Conservation (phyloP, 1,140 invertebrate genomes). For the Bombus polaris region DNA sequence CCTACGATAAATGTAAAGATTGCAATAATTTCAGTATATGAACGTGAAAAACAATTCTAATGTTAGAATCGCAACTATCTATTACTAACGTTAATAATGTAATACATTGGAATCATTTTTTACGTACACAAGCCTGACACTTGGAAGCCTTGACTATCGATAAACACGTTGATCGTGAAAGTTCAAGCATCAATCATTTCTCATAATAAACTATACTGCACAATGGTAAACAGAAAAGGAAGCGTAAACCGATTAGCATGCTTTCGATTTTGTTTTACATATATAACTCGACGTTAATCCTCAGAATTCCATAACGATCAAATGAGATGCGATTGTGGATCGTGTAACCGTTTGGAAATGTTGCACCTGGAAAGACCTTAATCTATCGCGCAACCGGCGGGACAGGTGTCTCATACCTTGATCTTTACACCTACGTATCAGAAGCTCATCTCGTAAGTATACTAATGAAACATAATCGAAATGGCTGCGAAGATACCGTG, state of each 20-base stretch:
- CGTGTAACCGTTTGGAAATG: neutral
- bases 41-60: neutral
- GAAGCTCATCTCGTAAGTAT: conserved; percentile 7
- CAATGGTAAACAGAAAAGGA: neutral
- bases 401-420: neutral
- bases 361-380: neutral
- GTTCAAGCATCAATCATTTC: neutral
- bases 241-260: neutral
- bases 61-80: neutral
- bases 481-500: conserved; percentile 32
- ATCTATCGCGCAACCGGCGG: neutral
- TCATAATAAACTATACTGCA: neutral
- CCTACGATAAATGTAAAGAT: neutral
- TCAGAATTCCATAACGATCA: neutral
- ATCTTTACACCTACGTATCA: conserved; percentile 20
- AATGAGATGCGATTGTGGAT: neutral
- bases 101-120: conserved; percentile 6
- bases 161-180: neutral
- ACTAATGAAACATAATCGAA: conserved; percentile 37
- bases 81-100: neutral
- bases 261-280: neutral
- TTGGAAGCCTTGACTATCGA: neutral
- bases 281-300: neutral
- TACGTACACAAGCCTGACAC: neutral
- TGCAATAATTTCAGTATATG: neutral